phyloP scores from a whole-genome alignment of 2,113 vertebrate species.

The Delphinus delphis region DNA sequence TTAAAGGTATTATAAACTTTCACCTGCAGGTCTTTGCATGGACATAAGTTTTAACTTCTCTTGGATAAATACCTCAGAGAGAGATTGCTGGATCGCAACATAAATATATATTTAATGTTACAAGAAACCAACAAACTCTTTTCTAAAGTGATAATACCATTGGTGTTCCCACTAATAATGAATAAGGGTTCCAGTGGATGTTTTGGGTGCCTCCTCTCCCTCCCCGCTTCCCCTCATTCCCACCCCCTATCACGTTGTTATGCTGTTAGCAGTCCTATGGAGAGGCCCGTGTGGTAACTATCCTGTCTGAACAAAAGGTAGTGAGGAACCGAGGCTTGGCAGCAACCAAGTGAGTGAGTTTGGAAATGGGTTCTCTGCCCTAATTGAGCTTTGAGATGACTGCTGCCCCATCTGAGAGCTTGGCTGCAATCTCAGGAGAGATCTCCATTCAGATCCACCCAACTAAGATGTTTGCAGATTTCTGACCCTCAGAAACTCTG shows the following conservation, averaged over 20 bases:
- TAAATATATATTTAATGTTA: not conserved
- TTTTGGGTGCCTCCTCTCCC: not conserved
- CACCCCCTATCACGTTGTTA: not conserved
- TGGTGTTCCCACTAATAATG: not conserved
- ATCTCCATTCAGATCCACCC: not conserved
- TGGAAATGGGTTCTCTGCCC: not conserved
- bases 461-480: not conserved
- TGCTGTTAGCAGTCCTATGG: not conserved
- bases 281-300: not conserved
- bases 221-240: not conserved
- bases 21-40: not conserved
- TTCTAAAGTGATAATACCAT: not conserved
- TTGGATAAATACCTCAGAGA: not conserved
- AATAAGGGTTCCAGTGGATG: not conserved
- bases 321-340: not conserved
- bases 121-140: not conserved
- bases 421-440: not conserved
- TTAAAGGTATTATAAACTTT: not conserved
- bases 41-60: conserved; percentile 20
- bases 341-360: not conserved
- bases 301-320: not conserved
- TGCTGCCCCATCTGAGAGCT: not conserved
- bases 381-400: not conserved
- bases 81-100: not conserved
- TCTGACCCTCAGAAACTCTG: not conserved